Evolutionary conservation across 2,797 vertebrate species (phyloP).

Genomic region (Chelon auratus): DNA sequence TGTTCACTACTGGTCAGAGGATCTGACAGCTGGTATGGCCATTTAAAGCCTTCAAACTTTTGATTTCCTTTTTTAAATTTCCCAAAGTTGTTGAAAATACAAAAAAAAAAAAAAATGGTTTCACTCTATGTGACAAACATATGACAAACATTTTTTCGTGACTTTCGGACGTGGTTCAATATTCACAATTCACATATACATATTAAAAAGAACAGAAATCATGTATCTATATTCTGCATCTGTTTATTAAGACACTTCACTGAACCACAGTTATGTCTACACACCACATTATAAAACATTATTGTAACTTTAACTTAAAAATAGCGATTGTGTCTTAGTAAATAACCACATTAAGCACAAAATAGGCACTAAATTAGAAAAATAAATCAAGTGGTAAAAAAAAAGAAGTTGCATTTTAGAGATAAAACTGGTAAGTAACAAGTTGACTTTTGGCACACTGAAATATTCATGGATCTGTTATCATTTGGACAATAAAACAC

Average conservation of each 20-base stretch:
- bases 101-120: no score
- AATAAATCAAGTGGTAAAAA: not conserved
- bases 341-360: not conserved
- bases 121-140: no score
- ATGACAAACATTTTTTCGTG: no score
- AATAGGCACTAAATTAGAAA: not conserved
- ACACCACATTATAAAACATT: not conserved
- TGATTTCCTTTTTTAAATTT: not conserved
- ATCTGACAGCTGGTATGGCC: conserved; percentile 35
- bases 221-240: not conserved
- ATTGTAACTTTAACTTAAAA: not conserved
- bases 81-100: not conserved
- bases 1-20: conserved; percentile 35
- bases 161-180: no score
- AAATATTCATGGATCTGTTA: conserved; percentile 70
- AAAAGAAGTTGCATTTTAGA: not conserved
- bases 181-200: no score
- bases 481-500: conserved; percentile 49
- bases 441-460: conserved; percentile 26
- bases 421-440: conserved; percentile 4
- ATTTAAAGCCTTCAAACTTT: conserved; percentile 33
- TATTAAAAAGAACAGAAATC: no score
- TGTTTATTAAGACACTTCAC: not conserved
- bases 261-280: not conserved
- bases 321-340: not conserved